phyloP scores from a whole-genome alignment of 2,888 invertebrate species.

The Cheilosia impressa region DNA sequence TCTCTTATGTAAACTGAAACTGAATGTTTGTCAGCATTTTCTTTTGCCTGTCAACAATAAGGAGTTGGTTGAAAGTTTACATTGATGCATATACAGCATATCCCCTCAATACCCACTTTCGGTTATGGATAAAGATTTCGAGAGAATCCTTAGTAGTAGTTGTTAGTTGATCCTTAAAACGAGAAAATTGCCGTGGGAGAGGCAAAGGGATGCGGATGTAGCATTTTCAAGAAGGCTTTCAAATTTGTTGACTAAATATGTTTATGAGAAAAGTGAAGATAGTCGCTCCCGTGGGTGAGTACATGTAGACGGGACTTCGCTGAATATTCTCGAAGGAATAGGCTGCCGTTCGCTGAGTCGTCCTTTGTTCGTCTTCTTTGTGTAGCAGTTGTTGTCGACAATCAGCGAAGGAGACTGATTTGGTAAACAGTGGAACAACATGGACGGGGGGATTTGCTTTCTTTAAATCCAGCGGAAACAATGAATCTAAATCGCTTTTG shows the following conservation, averaged over 20 bases:
- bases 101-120: background rate
- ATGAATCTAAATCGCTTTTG: too few species aligned
- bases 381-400: background rate
- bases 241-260: slow-evolving; percentile 23
- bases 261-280: slow-evolving; percentile 15
- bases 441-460: background rate
- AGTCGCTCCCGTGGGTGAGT: background rate
- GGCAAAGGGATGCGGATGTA: too few species aligned
- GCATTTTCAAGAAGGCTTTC: background rate
- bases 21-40: slow-evolving; percentile 15
- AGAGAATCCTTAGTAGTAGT: background rate
- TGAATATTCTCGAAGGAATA: slow-evolving; percentile 10
- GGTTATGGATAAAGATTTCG: background rate
- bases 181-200: background rate
- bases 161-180: too few species aligned
- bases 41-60: slow-evolving; percentile 44
- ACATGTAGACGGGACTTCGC: background rate
- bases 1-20: background rate
- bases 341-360: slow-evolving; percentile 22
- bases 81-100: background rate
- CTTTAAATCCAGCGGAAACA: background rate
- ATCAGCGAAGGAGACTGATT: slow-evolving; percentile 13
- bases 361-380: slow-evolving; percentile 6
- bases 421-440: background rate
- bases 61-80: slow-evolving; percentile 30